Conservation (phyloP, 2,888 invertebrate genomes). For the Alcis repandata region DNA sequence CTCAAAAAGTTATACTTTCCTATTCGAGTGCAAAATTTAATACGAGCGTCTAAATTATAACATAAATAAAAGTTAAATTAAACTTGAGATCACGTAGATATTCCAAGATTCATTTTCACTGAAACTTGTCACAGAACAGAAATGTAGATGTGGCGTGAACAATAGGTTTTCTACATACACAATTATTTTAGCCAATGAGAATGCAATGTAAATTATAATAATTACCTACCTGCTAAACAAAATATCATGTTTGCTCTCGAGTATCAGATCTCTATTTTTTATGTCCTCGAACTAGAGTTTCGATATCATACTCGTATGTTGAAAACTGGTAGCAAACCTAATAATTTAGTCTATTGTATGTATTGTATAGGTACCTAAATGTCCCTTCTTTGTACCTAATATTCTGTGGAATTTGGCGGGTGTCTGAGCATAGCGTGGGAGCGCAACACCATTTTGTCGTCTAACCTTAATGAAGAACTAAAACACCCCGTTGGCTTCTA, state of each 20-base stretch:
- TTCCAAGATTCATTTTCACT: constrained; percentile 5
- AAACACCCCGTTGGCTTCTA: constrained; percentile 34
- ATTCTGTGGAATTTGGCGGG: constrained; percentile 25
- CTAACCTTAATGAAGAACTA: constrained; percentile 46
- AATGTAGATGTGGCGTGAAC: neutral
- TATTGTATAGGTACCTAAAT: neutral
- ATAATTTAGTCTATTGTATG: neutral
- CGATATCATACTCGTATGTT: neutral
- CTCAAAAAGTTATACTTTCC: neutral
- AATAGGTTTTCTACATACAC: neutral
- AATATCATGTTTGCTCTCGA: too few relatives aligned
- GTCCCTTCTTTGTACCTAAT: constrained; percentile 13
- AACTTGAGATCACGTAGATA: constrained; percentile 15
- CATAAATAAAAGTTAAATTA: neutral
- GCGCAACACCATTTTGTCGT: constrained; percentile 37
- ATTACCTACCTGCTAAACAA: too few relatives aligned
- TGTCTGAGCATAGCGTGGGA: constrained; percentile 48
- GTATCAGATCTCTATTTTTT: too few relatives aligned
- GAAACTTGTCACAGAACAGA: neutral
- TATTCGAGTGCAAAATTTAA: neutral
- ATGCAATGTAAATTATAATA: too few relatives aligned
- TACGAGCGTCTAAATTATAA: neutral
- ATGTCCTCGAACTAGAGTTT: neutral
- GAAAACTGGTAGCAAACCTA: neutral
- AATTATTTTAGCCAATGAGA: too few relatives aligned